Evolutionary conservation across 1,140 invertebrate genomes (phyloP), one percentile per base, ranked within the genome.

Genomic region (Drosophila bifasciata): DNA sequence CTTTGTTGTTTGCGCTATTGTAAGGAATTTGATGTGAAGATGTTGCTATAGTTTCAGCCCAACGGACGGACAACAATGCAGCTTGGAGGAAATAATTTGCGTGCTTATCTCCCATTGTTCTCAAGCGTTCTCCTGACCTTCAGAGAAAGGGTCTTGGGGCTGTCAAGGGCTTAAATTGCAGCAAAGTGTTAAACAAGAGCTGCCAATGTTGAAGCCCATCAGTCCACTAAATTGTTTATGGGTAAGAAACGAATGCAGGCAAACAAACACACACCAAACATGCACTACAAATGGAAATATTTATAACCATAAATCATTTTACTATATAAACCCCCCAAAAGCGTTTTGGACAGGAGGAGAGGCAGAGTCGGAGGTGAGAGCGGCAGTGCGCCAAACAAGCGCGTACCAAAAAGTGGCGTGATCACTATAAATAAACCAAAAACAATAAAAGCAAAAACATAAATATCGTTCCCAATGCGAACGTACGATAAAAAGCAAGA

Each of bases 371-470:
- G n/a, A 6, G 23, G 28, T 17, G 55, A 41, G 41, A 16, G 21
- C 3, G 44, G 41, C 16, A 46, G 16, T 56, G 48, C 17, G 51
- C 44, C 56, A 68, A 68, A 55, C 32, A 36, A 36, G 32, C 32
- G 19, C 43, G 56, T 73, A 62, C 56, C 28, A 19, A 80, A 85
- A 85, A 41, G 80, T 85, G 80, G 80, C 80, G 80, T 85, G 80
- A 85, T 85, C 76, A 63, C 76, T 85, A 85, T 73, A 85, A 85
- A 85, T 85, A 85, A 62, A 67, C 48, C 32, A 36, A 73, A 77
- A 85, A 72, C 76, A 50, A 76, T 72, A 76, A 76, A 72, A 71
- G 55, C 70, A 77, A 19, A 55, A 76, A 71, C 36, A 67, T 49
- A 62, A 41, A 53, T 52, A 51, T 51, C 32, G 50, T 45, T 59